Conservation (phyloP, 2,113 vertebrate species). For the Prunella himalayana region DNA sequence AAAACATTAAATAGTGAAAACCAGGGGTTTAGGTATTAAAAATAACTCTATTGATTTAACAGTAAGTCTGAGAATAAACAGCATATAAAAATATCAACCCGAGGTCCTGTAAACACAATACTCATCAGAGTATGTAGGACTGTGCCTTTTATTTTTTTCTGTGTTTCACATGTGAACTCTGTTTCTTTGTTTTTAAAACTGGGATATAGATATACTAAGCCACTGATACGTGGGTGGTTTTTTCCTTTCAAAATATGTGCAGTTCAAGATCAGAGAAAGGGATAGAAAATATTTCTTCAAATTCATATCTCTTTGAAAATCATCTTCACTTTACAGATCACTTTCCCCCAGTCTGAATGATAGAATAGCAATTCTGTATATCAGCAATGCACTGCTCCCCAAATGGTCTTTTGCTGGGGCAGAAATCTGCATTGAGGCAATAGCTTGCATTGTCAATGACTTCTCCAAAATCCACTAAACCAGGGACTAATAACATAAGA, state of each 20-base stretch:
- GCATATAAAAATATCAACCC: neutral
- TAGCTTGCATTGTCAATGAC: neutral
- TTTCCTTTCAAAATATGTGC: neutral
- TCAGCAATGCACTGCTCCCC: neutral
- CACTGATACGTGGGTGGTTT: accelerated
- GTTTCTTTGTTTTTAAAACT: neutral
- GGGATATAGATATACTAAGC: neutral
- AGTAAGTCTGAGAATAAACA: neutral
- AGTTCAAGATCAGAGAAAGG: neutral
- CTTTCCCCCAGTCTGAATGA: neutral
- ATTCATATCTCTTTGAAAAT: neutral
- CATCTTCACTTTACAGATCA: neutral
- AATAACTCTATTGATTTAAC: neutral
- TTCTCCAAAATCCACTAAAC: neutral
- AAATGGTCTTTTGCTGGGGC: neutral
- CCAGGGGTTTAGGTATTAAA: neutral
- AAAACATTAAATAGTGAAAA: neutral
- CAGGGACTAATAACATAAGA: neutral
- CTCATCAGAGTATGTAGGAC: neutral
- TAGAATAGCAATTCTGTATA: neutral
- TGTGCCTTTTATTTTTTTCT: neutral
- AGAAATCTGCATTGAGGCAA: neutral
- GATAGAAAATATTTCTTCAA: neutral
- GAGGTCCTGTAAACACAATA: neutral
- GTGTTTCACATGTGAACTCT: neutral